phyloP scores from a whole-genome alignment of 2,888 invertebrate species.

The Caenorhabditis sp. region DNA sequence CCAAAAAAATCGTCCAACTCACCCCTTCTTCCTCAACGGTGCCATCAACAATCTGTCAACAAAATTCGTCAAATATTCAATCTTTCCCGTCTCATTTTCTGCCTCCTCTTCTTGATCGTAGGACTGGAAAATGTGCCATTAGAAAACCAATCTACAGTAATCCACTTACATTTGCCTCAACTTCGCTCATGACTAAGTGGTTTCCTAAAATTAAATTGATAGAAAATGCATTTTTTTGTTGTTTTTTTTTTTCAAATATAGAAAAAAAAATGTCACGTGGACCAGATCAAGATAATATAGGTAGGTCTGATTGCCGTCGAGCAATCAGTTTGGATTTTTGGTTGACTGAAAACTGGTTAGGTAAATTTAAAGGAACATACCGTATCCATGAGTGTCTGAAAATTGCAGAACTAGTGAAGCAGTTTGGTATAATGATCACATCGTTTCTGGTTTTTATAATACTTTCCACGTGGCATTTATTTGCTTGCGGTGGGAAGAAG shows the following conservation, averaged over 20 bases:
- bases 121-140: not conserved
- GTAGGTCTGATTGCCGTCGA: too few species aligned
- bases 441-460: not conserved
- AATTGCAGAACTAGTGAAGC: too few species aligned
- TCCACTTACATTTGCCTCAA: not conserved
- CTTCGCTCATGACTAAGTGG: not conserved
- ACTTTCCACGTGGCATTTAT: not conserved
- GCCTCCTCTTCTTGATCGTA: conserved; percentile 19
- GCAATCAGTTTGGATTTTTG: too few species aligned
- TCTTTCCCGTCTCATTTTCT: conserved; percentile 19
- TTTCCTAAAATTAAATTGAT: not conserved
- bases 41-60: conserved; percentile 22
- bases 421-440: not conserved
- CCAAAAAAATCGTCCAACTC: too few species aligned
- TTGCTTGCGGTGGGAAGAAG: not conserved
- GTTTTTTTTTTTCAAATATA: too few species aligned
- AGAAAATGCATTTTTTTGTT: not conserved
- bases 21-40: conserved; percentile 16
- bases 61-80: conserved; percentile 16
- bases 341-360: too few species aligned
- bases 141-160: not conserved
- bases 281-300: too few species aligned
- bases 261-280: too few species aligned
- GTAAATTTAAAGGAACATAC: too few species aligned
- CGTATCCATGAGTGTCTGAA: too few species aligned